phyloP scores from a whole-genome alignment of 2,113 vertebrate species.

The Pagrus major region DNA sequence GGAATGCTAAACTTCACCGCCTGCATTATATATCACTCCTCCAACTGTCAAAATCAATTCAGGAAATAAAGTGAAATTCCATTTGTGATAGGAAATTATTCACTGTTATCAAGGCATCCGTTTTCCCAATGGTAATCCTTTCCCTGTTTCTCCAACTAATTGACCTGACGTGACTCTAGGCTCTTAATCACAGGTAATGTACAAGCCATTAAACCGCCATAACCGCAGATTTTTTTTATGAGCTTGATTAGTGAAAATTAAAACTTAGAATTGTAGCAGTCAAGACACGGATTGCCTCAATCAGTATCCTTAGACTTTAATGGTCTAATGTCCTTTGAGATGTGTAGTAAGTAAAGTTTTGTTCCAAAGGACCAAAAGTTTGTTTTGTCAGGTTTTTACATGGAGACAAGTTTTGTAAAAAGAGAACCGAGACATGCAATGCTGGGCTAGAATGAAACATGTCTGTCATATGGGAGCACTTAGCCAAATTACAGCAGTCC shows the following conservation, averaged over 20 bases:
- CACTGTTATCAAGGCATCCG: slow-evolving; percentile 61
- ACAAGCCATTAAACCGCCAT: slow-evolving; percentile 36
- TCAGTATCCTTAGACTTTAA: slow-evolving; percentile 1
- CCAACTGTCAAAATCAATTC: slow-evolving; percentile 48
- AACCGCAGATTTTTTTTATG: slow-evolving; percentile 18
- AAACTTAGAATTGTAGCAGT: slow-evolving; percentile 32
- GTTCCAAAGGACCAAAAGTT: not conserved
- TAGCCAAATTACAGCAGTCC: slow-evolving; percentile 27
- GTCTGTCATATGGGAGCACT: slow-evolving; percentile 61
- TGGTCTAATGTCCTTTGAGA: not conserved
- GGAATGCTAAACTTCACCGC: slow-evolving; percentile 46
- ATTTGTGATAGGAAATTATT: slow-evolving; percentile 47
- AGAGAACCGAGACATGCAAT: not conserved
- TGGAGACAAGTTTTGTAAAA: not conserved
- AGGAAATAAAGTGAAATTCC: slow-evolving; percentile 49
- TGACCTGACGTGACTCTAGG: slow-evolving; percentile 15
- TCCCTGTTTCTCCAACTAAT: slow-evolving; percentile 25
- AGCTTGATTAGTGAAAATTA: slow-evolving; percentile 29
- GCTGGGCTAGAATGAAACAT: slow-evolving; percentile 46
- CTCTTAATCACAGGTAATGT: slow-evolving; percentile 13
- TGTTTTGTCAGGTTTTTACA: not conserved
- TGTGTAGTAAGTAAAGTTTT: not conserved
- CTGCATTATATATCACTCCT: slow-evolving; percentile 58
- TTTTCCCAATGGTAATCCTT: slow-evolving; percentile 41
- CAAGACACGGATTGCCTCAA: slow-evolving; percentile 34